Base-by-base conservation (phyloP, 2,113 vertebrate species). In the Piaya cayana region DNA sequence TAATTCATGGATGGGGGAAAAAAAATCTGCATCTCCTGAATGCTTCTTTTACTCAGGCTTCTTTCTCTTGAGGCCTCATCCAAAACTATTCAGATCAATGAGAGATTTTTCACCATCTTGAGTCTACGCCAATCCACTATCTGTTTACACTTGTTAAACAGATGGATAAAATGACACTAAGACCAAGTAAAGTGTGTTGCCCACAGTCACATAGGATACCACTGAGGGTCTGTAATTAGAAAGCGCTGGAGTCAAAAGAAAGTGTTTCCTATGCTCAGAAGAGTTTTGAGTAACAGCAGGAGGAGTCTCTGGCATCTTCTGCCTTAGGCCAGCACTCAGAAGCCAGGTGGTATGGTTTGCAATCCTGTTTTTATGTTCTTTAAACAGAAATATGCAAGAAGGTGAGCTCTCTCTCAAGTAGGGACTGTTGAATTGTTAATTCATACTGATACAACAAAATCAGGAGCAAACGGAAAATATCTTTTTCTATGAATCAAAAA, bases 41-140 rank as follows among this genome's bases (percentile, higher is more conserved):
- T 88, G 80, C 80, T 93, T 87, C 74, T 95, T 96, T 97, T 75
- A 91, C 60, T 84, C 43, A 15, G 42, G 39, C 83, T 92, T 77
- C 52, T 94, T 95, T 84, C 77, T 70, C 42, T 96, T 88, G 70
- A 59, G 82, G 75, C 79, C 37, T 76, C 55, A 75, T 94, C 78
- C 82, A 74, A 47, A 95, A 80, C 82, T 90, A 25, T 91, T 91
- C 82, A 81, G 82, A 90, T 90, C 92, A 86, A 47, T 80, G 81
- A 60, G 84, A 89, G 78, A 67, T 53, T n/a, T 83, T 95, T 89
- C 86, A 86, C 39, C 22, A 77, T 45, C 76, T 55, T 86, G 71
- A 94, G 68, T 34, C 64, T 43, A 42, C 83, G 93, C 88, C 88
- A 88, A 88, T 60, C 53, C 68, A 34, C 53, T 90, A 0, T 81